These are phyloP conservation scores for Chionomys nivalis DNA, from an alignment of 2,113 vertebrate genomes.

Conservation along the genomic window DNA sequence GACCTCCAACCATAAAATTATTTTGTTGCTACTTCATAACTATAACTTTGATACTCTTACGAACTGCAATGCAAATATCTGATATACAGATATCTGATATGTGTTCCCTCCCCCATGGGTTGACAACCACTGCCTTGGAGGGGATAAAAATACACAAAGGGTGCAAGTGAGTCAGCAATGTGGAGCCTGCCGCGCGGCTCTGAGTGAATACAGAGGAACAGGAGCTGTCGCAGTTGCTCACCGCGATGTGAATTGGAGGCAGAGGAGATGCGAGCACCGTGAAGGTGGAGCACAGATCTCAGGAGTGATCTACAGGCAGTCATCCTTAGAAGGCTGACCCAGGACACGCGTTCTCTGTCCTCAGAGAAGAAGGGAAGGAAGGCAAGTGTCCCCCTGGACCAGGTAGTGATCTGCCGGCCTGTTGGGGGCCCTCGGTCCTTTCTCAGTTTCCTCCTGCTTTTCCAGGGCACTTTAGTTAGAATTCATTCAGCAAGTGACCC, in stretches of 20 bases:
- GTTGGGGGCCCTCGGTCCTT: background rate
- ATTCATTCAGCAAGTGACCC: background rate
- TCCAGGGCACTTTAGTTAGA: background rate
- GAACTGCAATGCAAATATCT: background rate
- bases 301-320: background rate
- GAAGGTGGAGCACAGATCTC: background rate
- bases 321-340: background rate
- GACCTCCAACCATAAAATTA: background rate
- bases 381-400: background rate
- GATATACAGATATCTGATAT: background rate
- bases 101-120: background rate
- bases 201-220: background rate
- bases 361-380: conserved; percentile 20
- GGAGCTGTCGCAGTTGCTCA: background rate
- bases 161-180: background rate
- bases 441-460: conserved; percentile 43
- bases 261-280: background rate
- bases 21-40: background rate
- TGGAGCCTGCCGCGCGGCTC: background rate
- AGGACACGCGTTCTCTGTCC: background rate
- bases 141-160: background rate
- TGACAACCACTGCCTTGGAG: background rate
- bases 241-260: background rate
- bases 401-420: background rate
- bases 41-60: background rate